Percentiles rank a stretch among this genome's conserved stretches.
These are phyloP conservation scores for Lithophane socia DNA, from an alignment of 2,888 invertebrate species.

Conservation along the genomic window DNA sequence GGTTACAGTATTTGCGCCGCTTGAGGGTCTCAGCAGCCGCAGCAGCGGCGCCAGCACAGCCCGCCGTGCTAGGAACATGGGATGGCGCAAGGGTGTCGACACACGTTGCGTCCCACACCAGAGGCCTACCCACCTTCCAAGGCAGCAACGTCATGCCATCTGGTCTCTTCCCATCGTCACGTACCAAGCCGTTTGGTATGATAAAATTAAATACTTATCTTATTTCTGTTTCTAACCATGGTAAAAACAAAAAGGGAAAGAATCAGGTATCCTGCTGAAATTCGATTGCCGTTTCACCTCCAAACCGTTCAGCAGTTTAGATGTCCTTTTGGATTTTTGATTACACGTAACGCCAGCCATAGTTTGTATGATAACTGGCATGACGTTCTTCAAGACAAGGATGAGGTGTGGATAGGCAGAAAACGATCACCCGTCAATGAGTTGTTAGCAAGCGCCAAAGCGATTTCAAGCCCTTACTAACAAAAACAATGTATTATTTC, in stretches of 20 bases:
- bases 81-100: too few species aligned
- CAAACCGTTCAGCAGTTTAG: background rate
- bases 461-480: background rate
- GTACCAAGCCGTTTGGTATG: too few species aligned
- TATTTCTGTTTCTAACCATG: background rate
- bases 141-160: too few species aligned
- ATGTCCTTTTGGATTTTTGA: background rate
- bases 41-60: too few species aligned
- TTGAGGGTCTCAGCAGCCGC: too few species aligned
- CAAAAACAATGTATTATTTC: constrained; percentile 11
- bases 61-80: too few species aligned
- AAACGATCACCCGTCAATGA: background rate
- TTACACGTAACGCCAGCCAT: background rate
- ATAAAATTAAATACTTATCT: too few species aligned
- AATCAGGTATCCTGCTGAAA: background rate
- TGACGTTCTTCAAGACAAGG: background rate
- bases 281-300: background rate
- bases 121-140: too few species aligned
- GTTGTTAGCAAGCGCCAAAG: background rate
- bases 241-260: background rate
- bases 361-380: background rate
- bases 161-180: too few species aligned
- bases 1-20: too few species aligned
- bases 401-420: background rate
- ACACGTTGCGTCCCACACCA: too few species aligned